Evolutionary conservation across 2,888 invertebrate genomes (phyloP), one percentile per base, ranked within the genome.

Genomic region (Drosophila affinis): DNA sequence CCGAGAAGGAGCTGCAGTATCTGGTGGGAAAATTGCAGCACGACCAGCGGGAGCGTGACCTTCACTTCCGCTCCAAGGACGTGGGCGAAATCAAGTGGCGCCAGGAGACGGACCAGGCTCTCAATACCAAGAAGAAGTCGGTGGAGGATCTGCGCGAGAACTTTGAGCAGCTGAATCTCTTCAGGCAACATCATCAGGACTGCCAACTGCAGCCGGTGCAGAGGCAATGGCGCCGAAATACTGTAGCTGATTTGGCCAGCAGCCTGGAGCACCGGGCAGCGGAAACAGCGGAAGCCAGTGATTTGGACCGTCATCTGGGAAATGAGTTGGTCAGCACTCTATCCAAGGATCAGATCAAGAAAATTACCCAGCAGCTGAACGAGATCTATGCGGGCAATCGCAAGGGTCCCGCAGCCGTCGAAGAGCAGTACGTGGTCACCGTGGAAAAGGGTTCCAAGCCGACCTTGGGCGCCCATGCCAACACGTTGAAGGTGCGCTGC

Each of bases 131-230:
- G 90, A 97, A 97, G 90, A 96, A 96, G 89, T 97, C 98, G 0
- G 97, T 98, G 0, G 96, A 97, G 91, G 96, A 98, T 91, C 94
- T 98, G 10, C 95, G 95, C 81, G 95, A 95, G 73, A 95, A 95
- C 84, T 96, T 97, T 83, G 94, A 95, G 87, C 95, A 94, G 87
- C 92, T 95, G 64, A 93, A 94, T 55, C 92, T 93, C 14, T 93
- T 93, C 78, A 93, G 92, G 90, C 54, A 78, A 63, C 75, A 73
- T n/a, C 76, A 82, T 53, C 62, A 75, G 89, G 39, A 39, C 3
- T 7, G 39, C 39, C 39, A 39, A 14, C 39, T 39, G 52, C 71
- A 83, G 18, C 75, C 78, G 0, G 71, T 67, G 9, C 81, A 62
- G 46, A 84, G 87, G 10, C 93, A 96, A 29, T 97, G 97, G 97